Conservation (phyloP, 1,140 invertebrate species). For the Drosophila tropicalis region DNA sequence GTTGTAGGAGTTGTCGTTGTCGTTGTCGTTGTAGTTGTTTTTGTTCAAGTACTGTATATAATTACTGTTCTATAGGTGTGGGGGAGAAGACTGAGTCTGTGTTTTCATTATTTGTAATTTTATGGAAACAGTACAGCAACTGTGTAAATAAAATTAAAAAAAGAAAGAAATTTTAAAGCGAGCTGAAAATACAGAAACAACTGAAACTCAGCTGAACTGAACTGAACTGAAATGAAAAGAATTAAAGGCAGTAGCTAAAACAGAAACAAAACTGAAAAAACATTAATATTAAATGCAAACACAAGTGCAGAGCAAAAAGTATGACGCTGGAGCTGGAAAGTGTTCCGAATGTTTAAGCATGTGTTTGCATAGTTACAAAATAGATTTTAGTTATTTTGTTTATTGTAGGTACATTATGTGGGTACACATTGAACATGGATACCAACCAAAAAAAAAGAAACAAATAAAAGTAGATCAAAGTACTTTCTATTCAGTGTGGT, state of each 20-base stretch:
- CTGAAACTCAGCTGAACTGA: background rate
- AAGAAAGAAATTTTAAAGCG: constrained; percentile 5
- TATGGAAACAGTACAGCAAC: constrained; percentile 76
- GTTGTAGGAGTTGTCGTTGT: constrained; percentile 37
- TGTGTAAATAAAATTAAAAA: constrained; percentile 78
- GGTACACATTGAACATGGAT: background rate
- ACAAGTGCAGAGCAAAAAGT: constrained; percentile 55
- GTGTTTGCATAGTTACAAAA: constrained; percentile 65
- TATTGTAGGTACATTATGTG: constrained; percentile 55
- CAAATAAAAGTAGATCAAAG: too few species aligned
- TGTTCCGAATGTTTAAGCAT: constrained; percentile 47
- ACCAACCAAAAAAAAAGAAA: too few species aligned
- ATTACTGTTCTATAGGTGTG: constrained; percentile 34
- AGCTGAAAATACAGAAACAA: background rate
- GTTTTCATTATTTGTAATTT: constrained; percentile 74
- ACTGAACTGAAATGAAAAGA: background rate
- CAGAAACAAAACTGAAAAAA: constrained; percentile 46
- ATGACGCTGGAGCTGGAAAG: constrained; percentile 30
- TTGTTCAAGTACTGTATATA: constrained; percentile 57
- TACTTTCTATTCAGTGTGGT: too few species aligned
- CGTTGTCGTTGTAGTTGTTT: constrained; percentile 34
- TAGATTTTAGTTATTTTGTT: constrained; percentile 44
- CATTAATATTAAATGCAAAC: constrained; percentile 63
- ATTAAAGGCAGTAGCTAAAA: constrained; percentile 5
- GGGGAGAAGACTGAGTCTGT: constrained; percentile 21